Percentiles rank a stretch among this genome's conserved stretches.
phyloP scores from a whole-genome alignment of 2,113 vertebrate genomes.

The Peromyscus maniculatus region DNA sequence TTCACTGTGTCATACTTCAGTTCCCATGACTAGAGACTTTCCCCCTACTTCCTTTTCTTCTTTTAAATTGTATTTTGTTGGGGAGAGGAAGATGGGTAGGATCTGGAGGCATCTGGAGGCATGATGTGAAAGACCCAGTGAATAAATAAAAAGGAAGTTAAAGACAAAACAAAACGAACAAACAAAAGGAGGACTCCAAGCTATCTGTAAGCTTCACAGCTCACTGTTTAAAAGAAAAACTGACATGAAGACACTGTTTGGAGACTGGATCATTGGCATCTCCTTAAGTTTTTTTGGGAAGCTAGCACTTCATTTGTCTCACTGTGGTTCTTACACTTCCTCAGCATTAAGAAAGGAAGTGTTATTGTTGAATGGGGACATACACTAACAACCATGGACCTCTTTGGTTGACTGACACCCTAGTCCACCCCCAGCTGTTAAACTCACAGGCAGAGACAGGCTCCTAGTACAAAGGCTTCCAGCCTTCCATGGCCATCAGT shows the following conservation, averaged over 20 bases:
- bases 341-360: constrained; percentile 22
- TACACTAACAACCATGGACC: not conserved
- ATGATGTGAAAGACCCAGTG: not conserved
- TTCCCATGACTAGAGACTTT: not conserved
- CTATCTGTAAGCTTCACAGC: not conserved
- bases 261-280: not conserved
- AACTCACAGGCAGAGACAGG: not conserved
- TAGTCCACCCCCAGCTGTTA: not conserved
- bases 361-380: not conserved
- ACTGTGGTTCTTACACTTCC: not conserved
- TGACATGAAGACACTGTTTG: not conserved
- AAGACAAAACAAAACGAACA: not conserved
- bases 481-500: not conserved
- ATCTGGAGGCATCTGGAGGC: not conserved
- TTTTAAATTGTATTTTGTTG: not conserved
- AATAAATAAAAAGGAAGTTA: not conserved
- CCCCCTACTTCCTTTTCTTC: not conserved
- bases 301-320: not conserved
- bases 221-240: not conserved
- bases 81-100: not conserved
- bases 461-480: not conserved
- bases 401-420: not conserved
- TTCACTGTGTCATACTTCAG: not conserved
- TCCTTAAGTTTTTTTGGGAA: constrained; percentile 1
- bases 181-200: not conserved